Conservation (phyloP, 37 sponge, comb jelly and placozoan genomes). For the Haliclona indistincta region DNA sequence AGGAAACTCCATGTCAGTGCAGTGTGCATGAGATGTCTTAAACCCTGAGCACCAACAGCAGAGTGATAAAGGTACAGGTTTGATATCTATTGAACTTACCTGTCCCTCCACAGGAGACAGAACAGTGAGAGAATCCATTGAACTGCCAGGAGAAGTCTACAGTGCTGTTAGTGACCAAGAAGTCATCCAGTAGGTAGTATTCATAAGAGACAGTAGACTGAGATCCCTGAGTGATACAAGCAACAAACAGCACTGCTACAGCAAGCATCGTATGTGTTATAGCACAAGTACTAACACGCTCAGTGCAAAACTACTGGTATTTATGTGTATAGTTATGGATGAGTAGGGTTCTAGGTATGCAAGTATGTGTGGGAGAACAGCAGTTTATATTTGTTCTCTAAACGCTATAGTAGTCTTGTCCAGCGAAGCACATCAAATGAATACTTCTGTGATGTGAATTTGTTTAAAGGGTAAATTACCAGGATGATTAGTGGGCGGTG, state of each 20-base stretch:
- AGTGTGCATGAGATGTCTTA: constrained; percentile 1
- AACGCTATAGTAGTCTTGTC: too few relatives aligned
- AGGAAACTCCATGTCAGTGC: constrained; percentile 24
- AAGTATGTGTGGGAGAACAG: too few relatives aligned
- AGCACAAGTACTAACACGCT: not conserved
- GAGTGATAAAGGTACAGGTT: not conserved
- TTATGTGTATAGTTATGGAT: not conserved
- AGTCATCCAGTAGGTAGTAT: not conserved
- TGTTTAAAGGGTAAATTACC: too few relatives aligned
- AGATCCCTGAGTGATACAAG: not conserved
- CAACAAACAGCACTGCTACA: not conserved
- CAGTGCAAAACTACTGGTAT: not conserved
- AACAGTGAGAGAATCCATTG: constrained; percentile 29
- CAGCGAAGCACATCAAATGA: too few relatives aligned
- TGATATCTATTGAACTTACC: constrained; percentile 6
- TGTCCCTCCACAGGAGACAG: constrained; percentile 58
- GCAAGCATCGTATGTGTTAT: not conserved
- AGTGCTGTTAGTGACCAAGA: not conserved
- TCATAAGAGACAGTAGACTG: not conserved
- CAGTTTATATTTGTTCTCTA: too few relatives aligned
- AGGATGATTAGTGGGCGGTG: too few relatives aligned
- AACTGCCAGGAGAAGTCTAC: constrained; percentile 12
- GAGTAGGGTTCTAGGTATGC: too few relatives aligned
- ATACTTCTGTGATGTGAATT: too few relatives aligned
- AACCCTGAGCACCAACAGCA: not conserved